Percentiles rank a stretch among this genome's conserved stretches.
Conservation (phyloP, 2,888 invertebrate species). For the Cotesia congregata region DNA sequence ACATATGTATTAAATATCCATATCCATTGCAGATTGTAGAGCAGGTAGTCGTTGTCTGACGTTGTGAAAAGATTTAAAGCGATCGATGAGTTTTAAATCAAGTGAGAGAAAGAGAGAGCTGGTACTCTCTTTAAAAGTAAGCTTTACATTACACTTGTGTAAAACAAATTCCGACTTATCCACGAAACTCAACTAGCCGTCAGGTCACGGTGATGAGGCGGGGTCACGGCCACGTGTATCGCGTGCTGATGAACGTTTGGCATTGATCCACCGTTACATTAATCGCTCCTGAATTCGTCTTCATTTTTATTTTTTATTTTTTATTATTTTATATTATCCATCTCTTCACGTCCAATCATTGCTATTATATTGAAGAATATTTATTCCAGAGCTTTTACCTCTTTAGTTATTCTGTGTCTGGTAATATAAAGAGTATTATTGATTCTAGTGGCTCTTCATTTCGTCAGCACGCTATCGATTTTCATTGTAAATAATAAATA, state of each 20-base stretch:
- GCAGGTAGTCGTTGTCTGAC: background rate
- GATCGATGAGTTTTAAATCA: background rate
- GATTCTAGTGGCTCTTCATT: background rate
- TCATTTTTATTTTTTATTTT: background rate
- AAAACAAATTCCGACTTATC: background rate
- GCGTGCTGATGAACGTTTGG: constrained; percentile 33
- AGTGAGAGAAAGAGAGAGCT: constrained; percentile 2
- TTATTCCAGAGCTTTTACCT: background rate
- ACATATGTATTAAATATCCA: constrained; percentile 17
- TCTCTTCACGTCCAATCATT: background rate
- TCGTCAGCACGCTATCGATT: background rate
- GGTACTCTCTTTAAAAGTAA: background rate
- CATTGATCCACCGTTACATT: constrained; percentile 31
- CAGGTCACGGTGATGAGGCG: constrained; percentile 44
- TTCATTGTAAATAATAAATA: background rate
- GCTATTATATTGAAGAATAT: background rate
- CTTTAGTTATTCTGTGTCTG: too few relatives aligned
- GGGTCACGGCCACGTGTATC: constrained; percentile 46
- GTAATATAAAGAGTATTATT: background rate
- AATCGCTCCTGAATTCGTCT: constrained; percentile 22
- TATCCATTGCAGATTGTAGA: background rate
- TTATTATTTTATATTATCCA: background rate
- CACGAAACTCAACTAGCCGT: background rate
- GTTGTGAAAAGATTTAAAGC: constrained; percentile 5
- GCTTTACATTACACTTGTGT: background rate